phyloP scores from a whole-genome alignment of 2,888 invertebrate species.

The Cryptops parisi region DNA sequence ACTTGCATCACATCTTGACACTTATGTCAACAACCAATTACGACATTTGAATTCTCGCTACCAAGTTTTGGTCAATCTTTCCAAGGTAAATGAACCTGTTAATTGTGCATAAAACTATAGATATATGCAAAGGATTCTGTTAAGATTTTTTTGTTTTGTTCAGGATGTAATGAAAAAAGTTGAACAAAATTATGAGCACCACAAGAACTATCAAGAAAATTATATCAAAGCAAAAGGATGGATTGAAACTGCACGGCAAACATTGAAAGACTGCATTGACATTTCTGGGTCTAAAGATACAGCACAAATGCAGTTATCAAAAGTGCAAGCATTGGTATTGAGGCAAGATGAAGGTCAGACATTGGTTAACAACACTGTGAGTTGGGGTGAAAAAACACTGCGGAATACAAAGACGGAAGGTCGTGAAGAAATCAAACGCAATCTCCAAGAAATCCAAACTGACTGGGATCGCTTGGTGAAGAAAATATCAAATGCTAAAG shows the following conservation, averaged over 20 bases:
- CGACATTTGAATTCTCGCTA: constrained; percentile 74
- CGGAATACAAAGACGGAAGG: constrained; percentile 79
- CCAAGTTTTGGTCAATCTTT: constrained; percentile 37
- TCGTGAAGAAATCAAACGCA: constrained; percentile 66
- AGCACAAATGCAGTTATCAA: constrained; percentile 60
- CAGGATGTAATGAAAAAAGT: constrained; percentile 82
- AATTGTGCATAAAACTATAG: too few relatives aligned
- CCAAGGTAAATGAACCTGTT: constrained; percentile 19
- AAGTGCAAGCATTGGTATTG: constrained; percentile 54
- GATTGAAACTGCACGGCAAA: constrained; percentile 74
- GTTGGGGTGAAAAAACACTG: constrained; percentile 77
- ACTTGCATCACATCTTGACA: constrained; percentile 66
- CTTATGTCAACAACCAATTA: constrained; percentile 73
- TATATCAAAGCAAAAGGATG: constrained; percentile 60
- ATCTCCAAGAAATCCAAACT: constrained; percentile 74
- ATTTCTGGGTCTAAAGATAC: constrained; percentile 59
- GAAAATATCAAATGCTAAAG: constrained; percentile 81
- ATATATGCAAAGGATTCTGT: too few relatives aligned
- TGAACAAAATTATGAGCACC: constrained; percentile 73
- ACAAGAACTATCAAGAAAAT: constrained; percentile 62
- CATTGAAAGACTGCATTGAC: constrained; percentile 64
- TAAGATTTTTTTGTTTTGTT: constrained; percentile 37
- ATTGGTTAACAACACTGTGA: constrained; percentile 69
- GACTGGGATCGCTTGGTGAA: constrained; percentile 86
- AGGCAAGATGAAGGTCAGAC: constrained; percentile 77